Evolutionary conservation across 2,888 invertebrate genomes (phyloP).

Genomic region (Ephialtes manifestator): DNA sequence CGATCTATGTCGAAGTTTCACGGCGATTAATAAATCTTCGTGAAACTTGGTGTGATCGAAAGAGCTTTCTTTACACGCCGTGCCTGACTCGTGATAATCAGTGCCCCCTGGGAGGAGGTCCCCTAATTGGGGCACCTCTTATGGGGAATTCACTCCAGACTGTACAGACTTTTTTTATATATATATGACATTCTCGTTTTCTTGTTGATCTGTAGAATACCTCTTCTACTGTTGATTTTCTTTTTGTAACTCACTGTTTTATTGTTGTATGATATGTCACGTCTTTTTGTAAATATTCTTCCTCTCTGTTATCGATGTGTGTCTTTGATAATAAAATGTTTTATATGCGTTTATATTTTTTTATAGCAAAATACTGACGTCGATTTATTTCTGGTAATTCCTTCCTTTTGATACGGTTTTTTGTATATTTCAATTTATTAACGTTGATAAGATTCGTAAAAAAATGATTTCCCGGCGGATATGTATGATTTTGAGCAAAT

Average conservation of each 20-base stretch:
- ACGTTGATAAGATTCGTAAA: background rate
- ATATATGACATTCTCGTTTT: background rate
- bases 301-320: conserved; percentile 22
- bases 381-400: conserved; percentile 9
- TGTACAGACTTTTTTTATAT: background rate
- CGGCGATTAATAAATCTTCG: no score
- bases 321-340: conserved; percentile 58
- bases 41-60: conserved; percentile 31
- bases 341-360: conserved; percentile 53
- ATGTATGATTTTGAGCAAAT: no score
- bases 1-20: background rate
- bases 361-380: conserved; percentile 27
- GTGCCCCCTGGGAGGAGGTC: background rate
- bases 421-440: no score
- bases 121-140: background rate
- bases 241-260: conserved; percentile 12
- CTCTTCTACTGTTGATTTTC: conserved; percentile 18
- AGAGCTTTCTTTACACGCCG: background rate
- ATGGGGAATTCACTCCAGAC: conserved; percentile 4
- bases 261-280: conserved; percentile 13
- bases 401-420: background rate
- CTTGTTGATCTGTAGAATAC: background rate
- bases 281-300: conserved; percentile 58
- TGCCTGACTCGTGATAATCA: conserved; percentile 28
- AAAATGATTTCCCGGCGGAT: no score